Conservation (phyloP, 2,113 vertebrate species). For the Bos taurus region ARS-UCD2.0 NC_037337.1:95771501-95772000, state of each 20-base stretch:
- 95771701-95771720: neutral
- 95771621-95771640: neutral
- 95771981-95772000: slow-evolving; percentile 12
- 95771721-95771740: neutral
- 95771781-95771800: neutral
- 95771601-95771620: neutral
- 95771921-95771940: neutral
- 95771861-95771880: neutral
- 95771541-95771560: neutral
- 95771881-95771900: neutral
- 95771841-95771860: neutral
- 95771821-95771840: neutral
- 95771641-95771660: neutral
- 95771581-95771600: neutral
- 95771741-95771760: neutral
- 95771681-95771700: neutral
- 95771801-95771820: neutral
- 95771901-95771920: neutral
- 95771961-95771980: neutral
- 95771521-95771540: neutral
- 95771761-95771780: neutral
- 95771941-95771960: neutral
- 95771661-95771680: neutral
- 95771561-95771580: neutral
- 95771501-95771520: neutral